Percentiles rank a stretch among this genome's conserved stretches.
phyloP scores from a whole-genome alignment of 2,113 vertebrate species.

The Anguilla rostrata region DNA sequence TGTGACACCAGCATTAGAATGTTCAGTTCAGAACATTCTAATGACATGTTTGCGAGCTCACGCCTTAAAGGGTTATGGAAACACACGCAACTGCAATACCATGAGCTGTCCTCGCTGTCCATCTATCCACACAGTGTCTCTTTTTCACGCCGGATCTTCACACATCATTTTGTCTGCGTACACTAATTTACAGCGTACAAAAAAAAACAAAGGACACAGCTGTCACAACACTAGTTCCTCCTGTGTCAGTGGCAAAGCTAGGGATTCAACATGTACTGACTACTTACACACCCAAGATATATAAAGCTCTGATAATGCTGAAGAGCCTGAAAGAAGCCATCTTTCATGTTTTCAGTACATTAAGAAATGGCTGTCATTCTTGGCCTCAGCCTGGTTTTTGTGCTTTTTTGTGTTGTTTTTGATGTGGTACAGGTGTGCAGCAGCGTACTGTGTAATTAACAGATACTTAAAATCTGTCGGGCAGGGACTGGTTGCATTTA shows the following conservation, averaged over 20 bases:
- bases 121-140: neutral
- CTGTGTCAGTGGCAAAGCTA: neutral
- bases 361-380: neutral
- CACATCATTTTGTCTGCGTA: too few species aligned
- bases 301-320: neutral
- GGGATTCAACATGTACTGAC: neutral
- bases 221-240: neutral
- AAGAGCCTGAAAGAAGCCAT: neutral
- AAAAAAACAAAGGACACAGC: neutral
- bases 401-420: conserved; percentile 26
- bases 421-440: conserved; percentile 40
- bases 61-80: neutral
- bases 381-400: neutral
- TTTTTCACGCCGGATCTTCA: neutral
- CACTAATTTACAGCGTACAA: neutral
- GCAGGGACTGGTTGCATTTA: conserved; percentile 44
- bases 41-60: too few species aligned
- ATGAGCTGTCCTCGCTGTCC: neutral
- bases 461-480: conserved; percentile 44
- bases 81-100: neutral
- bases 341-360: neutral
- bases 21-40: too few species aligned
- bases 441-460: conserved; percentile 33
- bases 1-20: too few species aligned
- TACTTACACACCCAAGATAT: neutral